These are phyloP conservation scores for Phataginus tricuspis DNA, from an alignment of 2,797 vertebrate genomes.

Conservation along the genomic window DNA sequence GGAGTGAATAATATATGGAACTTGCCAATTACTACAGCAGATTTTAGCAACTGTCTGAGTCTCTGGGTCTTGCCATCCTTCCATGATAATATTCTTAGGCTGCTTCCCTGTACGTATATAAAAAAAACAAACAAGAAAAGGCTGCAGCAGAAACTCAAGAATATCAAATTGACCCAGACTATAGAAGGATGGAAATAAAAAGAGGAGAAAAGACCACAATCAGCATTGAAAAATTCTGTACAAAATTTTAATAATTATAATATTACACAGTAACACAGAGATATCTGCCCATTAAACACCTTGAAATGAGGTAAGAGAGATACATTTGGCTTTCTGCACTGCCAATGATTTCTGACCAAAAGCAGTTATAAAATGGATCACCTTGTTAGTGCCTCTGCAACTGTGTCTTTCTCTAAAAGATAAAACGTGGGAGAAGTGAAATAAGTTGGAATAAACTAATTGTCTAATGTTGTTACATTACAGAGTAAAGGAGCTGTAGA, in stretches of 20 bases:
- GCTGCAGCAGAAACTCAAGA: too few relatives aligned
- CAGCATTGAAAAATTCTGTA: background rate
- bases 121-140: background rate
- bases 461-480: background rate
- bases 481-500: background rate
- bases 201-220: background rate
- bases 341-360: background rate
- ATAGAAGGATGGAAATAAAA: background rate
- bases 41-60: background rate
- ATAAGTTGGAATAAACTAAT: background rate
- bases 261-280: background rate
- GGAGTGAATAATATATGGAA: background rate
- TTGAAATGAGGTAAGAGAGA: background rate
- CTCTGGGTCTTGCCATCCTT: background rate
- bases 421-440: fast-evolving
- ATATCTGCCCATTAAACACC: background rate
- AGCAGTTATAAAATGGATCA: background rate
- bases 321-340: background rate
- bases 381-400: background rate
- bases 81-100: background rate
- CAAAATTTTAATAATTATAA: background rate
- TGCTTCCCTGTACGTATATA: too few relatives aligned
- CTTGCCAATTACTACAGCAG: background rate
- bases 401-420: background rate
- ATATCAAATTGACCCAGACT: background rate